Conservation (phyloP, 2,797 vertebrate species). For the Sphenodon punctatus region DNA sequence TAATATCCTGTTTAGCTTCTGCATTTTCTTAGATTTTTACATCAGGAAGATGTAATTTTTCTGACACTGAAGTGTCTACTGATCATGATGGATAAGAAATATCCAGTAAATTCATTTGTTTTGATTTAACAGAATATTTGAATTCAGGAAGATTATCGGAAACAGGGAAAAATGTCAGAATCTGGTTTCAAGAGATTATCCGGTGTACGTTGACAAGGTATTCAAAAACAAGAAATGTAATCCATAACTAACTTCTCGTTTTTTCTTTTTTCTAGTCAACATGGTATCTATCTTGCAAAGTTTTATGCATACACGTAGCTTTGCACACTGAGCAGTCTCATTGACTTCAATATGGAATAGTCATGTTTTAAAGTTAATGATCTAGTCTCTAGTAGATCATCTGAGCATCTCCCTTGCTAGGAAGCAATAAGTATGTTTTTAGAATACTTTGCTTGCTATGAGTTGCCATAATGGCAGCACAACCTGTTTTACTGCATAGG, state of each 20-base stretch:
- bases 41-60: not conserved
- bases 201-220: constrained; percentile 93
- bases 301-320: too few relatives aligned
- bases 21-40: not conserved
- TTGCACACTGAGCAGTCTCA: too few relatives aligned
- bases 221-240: not conserved
- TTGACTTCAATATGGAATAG: too few relatives aligned
- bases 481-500: not conserved
- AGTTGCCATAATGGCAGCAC: fast-evolving
- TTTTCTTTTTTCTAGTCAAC: too few relatives aligned
- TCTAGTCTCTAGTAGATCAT: too few relatives aligned
- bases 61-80: not conserved
- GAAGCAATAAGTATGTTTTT: not conserved
- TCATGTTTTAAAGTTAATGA: too few relatives aligned
- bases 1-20: not conserved
- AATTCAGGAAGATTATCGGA: constrained; percentile 94
- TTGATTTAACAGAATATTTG: constrained; percentile 87
- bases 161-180: constrained; percentile 91
- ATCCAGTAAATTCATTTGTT: constrained; percentile 3
- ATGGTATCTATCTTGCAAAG: too few relatives aligned
- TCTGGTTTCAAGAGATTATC: constrained; percentile 91
- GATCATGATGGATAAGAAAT: not conserved
- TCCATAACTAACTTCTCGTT: too few relatives aligned
- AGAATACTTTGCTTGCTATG: not conserved
- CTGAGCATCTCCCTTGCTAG: too few relatives aligned